Conservation (phyloP, 1,140 invertebrate genomes). For the Sycobia sp. region DNA sequence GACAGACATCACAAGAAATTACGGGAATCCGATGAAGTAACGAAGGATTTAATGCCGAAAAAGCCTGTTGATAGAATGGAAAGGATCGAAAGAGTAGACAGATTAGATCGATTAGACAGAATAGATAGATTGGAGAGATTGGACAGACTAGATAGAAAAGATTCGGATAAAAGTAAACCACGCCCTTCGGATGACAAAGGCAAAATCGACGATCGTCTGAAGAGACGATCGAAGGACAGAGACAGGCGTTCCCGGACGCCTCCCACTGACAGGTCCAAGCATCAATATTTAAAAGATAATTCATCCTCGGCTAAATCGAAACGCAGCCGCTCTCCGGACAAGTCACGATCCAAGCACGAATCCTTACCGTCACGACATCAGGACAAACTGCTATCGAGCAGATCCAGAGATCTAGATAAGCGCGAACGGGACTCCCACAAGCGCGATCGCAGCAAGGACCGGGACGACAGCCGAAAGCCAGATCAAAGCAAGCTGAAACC, state of each 20-base stretch:
- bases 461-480: constrained; percentile 44
- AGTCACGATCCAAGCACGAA: constrained; percentile 55
- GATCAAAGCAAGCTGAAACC: constrained; percentile 43
- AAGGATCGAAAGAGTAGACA: neutral
- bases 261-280: constrained; percentile 48
- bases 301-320: constrained; percentile 41
- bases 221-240: constrained; percentile 52
- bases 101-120: neutral
- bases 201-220: constrained; percentile 48
- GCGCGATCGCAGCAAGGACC: constrained; percentile 53
- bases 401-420: constrained; percentile 51
- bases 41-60: constrained; percentile 43
- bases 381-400: constrained; percentile 48
- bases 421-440: constrained; percentile 55
- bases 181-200: constrained; percentile 49
- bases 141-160: constrained; percentile 44
- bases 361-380: constrained; percentile 44
- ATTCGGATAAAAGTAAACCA: constrained; percentile 47
- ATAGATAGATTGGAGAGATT: neutral
- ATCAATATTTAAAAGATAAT: constrained; percentile 47
- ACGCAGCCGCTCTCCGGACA: constrained; percentile 56
- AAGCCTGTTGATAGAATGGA: constrained; percentile 42
- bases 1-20: constrained; percentile 50
- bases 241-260: constrained; percentile 56
- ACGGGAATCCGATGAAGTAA: constrained; percentile 45